Percentiles rank a stretch among this genome's conserved stretches.
Conservation (phyloP, 2,888 invertebrate genomes). For the Timema cristinae region DNA sequence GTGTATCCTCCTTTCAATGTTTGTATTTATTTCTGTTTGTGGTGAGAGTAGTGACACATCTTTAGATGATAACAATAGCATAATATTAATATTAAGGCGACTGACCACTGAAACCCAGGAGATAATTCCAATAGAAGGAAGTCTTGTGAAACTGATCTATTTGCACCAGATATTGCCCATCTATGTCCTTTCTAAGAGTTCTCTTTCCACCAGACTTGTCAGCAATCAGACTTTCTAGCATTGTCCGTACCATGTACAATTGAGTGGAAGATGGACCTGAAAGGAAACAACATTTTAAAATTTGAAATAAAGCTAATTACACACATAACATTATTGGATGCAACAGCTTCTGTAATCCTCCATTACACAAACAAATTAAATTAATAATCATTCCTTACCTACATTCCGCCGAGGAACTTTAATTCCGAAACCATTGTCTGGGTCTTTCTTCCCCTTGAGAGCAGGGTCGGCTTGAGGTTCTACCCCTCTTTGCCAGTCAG, state of each 20-base stretch:
- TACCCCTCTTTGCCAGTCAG: conserved; percentile 91
- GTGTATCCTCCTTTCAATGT: too few relatives aligned
- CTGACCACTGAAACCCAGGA: conserved; percentile 85
- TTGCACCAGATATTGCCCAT: conserved; percentile 85
- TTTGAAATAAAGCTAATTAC: too few relatives aligned
- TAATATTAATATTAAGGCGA: conserved; percentile 24
- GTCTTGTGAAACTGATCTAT: conserved; percentile 95
- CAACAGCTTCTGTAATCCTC: too few relatives aligned
- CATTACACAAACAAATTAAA: too few relatives aligned
- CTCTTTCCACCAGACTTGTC: conserved; percentile 96
- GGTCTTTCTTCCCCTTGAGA: conserved; percentile 89
- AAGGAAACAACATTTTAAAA: conserved; percentile 11
- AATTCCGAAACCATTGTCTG: conserved; percentile 85
- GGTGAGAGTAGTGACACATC: too few relatives aligned
- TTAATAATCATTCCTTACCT: conserved; percentile 53
- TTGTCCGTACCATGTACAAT: conserved; percentile 98
- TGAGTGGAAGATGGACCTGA: conserved; percentile 85
- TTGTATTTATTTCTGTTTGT: too few relatives aligned
- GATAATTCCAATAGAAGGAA: conserved; percentile 95
- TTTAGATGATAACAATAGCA: too few relatives aligned
- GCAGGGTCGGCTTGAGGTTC: conserved; percentile 92
- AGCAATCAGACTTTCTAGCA: conserved; percentile 94
- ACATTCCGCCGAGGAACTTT: conserved; percentile 91
- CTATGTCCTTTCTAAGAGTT: conserved; percentile 93
- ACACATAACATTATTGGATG: too few relatives aligned